These are phyloP conservation scores for Gouania willdenowi DNA, from an alignment of 2,797 vertebrate genomes.

Conservation along the genomic window DNA sequence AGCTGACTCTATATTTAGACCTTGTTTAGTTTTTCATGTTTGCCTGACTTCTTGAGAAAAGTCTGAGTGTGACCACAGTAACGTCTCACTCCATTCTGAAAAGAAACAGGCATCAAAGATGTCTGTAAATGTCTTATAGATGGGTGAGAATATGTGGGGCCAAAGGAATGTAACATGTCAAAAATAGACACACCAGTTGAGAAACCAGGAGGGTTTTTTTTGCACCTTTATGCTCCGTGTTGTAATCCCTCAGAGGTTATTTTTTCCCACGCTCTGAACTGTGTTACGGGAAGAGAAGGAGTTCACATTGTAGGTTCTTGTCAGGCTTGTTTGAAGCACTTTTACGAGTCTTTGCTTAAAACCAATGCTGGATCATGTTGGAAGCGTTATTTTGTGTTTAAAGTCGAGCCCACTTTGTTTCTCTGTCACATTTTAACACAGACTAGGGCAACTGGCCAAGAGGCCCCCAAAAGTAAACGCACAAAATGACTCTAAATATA, in stretches of 20 bases:
- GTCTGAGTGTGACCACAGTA: constrained; percentile 68
- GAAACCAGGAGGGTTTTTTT: too few species aligned
- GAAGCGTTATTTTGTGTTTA: not conserved
- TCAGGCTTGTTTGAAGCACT: constrained; percentile 32
- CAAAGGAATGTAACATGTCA: constrained; percentile 81
- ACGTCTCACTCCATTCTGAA: constrained; percentile 59
- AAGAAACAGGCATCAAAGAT: constrained; percentile 78
- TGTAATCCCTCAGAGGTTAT: constrained; percentile 30
- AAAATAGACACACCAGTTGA: constrained; percentile 70
- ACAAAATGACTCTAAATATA: too few species aligned
- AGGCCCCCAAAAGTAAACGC: too few species aligned
- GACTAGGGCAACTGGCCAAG: too few species aligned
- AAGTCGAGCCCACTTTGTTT: too few species aligned
- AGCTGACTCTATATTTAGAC: constrained; percentile 65
- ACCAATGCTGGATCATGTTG: not conserved
- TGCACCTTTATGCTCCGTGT: not conserved
- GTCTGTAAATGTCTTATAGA: constrained; percentile 81
- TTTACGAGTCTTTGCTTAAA: constrained; percentile 21
- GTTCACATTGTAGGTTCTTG: constrained; percentile 48
- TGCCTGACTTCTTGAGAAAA: constrained; percentile 80
- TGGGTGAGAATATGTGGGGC: constrained; percentile 78
- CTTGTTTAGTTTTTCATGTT: constrained; percentile 72
- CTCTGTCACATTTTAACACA: too few species aligned
- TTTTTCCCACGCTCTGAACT: constrained; percentile 53
- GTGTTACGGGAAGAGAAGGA: constrained; percentile 30